These are phyloP conservation scores for Dendrolimus houi DNA, from an alignment of 2,888 invertebrate genomes.

Conservation along the genomic window DNA sequence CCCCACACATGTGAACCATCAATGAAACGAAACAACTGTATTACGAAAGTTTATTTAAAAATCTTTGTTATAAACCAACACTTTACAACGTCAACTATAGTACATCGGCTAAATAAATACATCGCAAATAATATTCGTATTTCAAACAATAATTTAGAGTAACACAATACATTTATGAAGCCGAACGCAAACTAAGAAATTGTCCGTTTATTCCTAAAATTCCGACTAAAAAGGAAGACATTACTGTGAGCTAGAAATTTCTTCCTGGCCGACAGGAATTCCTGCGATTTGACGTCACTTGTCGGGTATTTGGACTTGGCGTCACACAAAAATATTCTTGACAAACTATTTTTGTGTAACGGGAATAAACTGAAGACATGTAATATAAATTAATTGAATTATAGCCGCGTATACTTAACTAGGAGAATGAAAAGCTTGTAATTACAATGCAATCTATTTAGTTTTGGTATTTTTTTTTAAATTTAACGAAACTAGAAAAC, in stretches of 20 bases:
- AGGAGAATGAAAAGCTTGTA: conserved; percentile 18
- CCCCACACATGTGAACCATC: neutral
- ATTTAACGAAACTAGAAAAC: conserved; percentile 57
- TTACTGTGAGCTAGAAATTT: conserved; percentile 20
- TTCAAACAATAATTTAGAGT: conserved; percentile 17
- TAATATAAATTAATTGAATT: conserved; percentile 2
- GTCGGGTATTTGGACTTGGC: too few relatives aligned
- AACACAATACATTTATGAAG: conserved; percentile 4
- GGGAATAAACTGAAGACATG: neutral
- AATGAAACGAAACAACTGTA: conserved; percentile 52
- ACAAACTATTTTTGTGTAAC: neutral
- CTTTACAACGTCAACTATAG: conserved; percentile 61
- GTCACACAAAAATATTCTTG: neutral
- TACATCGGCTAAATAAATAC: conserved; percentile 36
- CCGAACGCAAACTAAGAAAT: neutral
- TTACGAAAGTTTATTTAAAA: conserved; percentile 72
- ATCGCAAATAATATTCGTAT: conserved; percentile 17
- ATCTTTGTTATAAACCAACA: conserved; percentile 75
- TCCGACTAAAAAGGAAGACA: neutral
- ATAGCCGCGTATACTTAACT: conserved; percentile 2
- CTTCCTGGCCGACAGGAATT: neutral
- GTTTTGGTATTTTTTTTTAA: conserved; percentile 49
- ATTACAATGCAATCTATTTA: conserved; percentile 29
- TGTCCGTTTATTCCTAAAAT: too few relatives aligned
- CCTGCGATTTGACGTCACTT: too few relatives aligned